Conservation (phyloP, 1,140 invertebrate genomes). For the Pygmarrhopalites habei region DNA sequence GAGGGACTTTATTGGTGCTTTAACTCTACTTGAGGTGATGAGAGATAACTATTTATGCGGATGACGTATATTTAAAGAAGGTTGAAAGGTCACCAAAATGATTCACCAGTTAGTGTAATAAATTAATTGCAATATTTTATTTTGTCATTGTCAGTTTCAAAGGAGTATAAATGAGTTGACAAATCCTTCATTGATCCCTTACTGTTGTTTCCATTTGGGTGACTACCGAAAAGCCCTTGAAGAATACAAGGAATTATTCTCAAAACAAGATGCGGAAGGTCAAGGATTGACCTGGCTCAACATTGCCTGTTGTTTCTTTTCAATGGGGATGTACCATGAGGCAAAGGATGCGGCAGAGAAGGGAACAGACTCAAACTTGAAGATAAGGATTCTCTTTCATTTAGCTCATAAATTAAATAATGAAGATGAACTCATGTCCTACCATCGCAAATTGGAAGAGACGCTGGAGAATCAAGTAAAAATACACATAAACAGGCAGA, state of each 20-base stretch:
- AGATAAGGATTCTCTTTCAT: constrained; percentile 82
- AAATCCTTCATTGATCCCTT: constrained; percentile 58
- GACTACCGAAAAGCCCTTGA: constrained; percentile 83
- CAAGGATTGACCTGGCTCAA: constrained; percentile 52
- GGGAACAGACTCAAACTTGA: constrained; percentile 51
- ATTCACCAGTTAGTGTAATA: no score
- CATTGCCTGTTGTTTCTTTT: constrained; percentile 91
- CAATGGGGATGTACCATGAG: constrained; percentile 74
- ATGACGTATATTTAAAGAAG: no score
- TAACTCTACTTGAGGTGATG: constrained; percentile 87
- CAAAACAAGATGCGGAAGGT: constrained; percentile 36
- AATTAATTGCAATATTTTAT: neutral
- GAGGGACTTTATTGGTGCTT: constrained; percentile 87
- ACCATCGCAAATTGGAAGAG: constrained; percentile 76
- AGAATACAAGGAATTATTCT: constrained; percentile 55
- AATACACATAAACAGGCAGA: no score
- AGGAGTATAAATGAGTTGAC: constrained; percentile 26
- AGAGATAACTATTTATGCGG: no score
- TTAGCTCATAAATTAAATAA: constrained; percentile 87
- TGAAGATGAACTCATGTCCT: constrained; percentile 62
- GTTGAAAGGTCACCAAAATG: no score
- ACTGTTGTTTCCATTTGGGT: constrained; percentile 89
- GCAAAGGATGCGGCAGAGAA: constrained; percentile 45
- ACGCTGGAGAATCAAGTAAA: no score
- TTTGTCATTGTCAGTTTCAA: constrained; percentile 26